Evolutionary conservation across 2,797 vertebrate genomes (phyloP), one percentile per base, ranked within the genome.

Genomic region (Rhinogobio ventralis): DNA sequence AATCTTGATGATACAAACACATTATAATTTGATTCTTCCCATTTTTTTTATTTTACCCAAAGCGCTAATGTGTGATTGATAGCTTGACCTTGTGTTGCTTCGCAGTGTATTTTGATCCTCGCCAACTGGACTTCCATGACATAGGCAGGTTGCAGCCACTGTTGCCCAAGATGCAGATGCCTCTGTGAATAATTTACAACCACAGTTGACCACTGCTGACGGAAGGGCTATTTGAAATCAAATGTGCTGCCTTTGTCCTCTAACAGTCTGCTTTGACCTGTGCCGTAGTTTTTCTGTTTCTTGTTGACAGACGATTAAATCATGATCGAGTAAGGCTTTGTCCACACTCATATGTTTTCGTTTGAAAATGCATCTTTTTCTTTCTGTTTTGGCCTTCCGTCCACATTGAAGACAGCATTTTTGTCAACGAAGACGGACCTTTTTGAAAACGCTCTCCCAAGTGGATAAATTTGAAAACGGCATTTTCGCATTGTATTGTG

Each of bases 171-270:
- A 85, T 84, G 88, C 86, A 86, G 86, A 84, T 83, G 85, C 49
- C 85, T 30, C n/a, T 51, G 79, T 90, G 86, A 89, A 90, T 91
- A 84, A 90, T 91, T 90, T 87, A 90, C 82, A 66, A 80, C 84
- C 80, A 83, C 66, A 46, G 75, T 86, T 89, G 88, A 88, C 88
- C 90, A 89, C 82, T 89, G 90, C 86, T 91, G 87, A 90, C 86
- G 51, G 87, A 86, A 87, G 80, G 80, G 82, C 82, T 86, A 88
- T 90, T 91, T 45, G 79, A 90, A 89, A 91, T 89, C 83, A 83
- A 76, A 89, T 75, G 79, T 85, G 86, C 77, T 67, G 79, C 72
- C 86, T 89, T 89, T 90, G 87, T 87, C 86, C 85, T 86, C 80
- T 75, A 84, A 79, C 67, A 28, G 15, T 85, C 84, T 76, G 25